phyloP scores from a whole-genome alignment of 2,113 vertebrate genomes.

The Phyllostomus hastatus region DNA sequence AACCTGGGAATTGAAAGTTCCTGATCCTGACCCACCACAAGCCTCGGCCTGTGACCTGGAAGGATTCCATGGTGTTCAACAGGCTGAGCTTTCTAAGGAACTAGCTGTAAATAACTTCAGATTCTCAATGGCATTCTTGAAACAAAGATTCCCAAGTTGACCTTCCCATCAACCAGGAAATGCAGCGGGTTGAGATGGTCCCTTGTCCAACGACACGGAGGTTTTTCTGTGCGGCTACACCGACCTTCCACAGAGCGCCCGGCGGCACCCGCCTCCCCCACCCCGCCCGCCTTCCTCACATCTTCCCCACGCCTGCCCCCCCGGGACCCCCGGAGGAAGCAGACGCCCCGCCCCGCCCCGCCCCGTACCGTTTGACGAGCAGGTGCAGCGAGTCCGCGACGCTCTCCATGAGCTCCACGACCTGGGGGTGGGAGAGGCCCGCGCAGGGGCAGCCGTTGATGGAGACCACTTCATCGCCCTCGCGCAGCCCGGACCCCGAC shows the following conservation, averaged over 20 bases:
- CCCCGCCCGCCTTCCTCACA: no score
- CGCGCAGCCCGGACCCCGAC: conserved; percentile 86
- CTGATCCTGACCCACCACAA: background rate
- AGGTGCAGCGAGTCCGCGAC: conserved; percentile 89
- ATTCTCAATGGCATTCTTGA: background rate
- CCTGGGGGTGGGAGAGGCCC: conserved; percentile 88
- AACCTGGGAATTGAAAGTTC: background rate
- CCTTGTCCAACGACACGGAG: background rate
- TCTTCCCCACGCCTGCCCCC: no score
- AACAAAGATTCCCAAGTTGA: conserved; percentile 18
- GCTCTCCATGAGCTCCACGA: conserved; percentile 86
- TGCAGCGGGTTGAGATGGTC: background rate
- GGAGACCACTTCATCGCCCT: conserved; percentile 92
- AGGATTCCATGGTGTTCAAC: background rate
- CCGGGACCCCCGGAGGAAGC: background rate
- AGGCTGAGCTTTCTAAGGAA: background rate
- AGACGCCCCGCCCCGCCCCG: background rate
- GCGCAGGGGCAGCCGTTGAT: conserved; percentile 91
- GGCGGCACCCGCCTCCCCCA: no score
- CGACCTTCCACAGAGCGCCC: background rate
- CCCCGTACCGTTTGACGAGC: conserved; percentile 92
- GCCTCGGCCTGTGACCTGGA: background rate
- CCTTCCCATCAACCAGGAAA: background rate
- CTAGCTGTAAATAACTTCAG: background rate
- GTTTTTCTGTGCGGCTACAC: background rate